phyloP scores from a whole-genome alignment of 2,888 invertebrate species.

The Sphaeridia pumilis region DNA sequence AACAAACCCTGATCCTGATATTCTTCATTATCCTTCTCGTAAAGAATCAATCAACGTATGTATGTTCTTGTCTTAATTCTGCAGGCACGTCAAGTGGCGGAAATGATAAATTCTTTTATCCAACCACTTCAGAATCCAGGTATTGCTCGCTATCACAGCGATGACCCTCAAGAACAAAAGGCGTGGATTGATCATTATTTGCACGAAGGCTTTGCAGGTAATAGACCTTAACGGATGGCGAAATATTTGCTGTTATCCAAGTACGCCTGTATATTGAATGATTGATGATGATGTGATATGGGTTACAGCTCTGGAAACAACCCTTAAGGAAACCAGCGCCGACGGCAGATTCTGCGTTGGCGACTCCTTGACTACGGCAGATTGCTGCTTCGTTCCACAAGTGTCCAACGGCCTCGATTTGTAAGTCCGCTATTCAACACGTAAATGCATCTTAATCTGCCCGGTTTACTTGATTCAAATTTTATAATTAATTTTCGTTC shows the following conservation, averaged over 20 bases:
- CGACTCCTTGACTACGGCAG: conserved; percentile 84
- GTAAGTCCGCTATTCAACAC: no score
- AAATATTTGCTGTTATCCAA: not conserved
- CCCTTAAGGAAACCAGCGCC: conserved; percentile 54
- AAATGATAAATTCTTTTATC: conserved; percentile 82
- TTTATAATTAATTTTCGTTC: no score
- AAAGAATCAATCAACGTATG: no score
- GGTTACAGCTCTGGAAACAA: conserved; percentile 63
- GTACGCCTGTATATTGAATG: not conserved
- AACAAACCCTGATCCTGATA: no score
- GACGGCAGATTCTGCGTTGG: conserved; percentile 89
- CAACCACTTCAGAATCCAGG: conserved; percentile 91
- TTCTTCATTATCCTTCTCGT: no score
- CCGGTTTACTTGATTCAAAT: no score
- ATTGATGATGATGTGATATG: no score
- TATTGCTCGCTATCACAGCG: conserved; percentile 56
- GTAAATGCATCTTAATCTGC: no score
- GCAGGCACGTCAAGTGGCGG: conserved; percentile 88
- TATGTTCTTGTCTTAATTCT: no score
- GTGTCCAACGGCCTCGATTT: conserved; percentile 64
- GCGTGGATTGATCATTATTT: conserved; percentile 94
- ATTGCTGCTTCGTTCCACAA: conserved; percentile 90
- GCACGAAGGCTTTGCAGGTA: conserved; percentile 66
- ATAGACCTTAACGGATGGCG: no score
- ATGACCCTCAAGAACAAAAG: conserved; percentile 74